Evolutionary conservation across 2,888 invertebrate genomes (phyloP).

Genomic region (Limnephilus lunatus): DNA sequence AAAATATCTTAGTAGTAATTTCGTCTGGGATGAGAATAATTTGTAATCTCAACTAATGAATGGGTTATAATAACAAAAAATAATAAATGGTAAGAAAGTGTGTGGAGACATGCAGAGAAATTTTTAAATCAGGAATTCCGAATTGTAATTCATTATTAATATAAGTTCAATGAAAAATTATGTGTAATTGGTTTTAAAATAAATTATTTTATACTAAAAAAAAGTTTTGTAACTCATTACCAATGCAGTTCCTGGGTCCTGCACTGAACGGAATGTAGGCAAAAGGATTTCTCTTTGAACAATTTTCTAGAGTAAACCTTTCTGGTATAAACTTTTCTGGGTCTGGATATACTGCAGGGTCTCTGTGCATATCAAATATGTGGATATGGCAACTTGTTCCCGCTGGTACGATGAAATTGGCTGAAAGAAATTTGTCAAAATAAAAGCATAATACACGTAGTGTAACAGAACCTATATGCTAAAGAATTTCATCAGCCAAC

Average conservation of each 20-base stretch:
- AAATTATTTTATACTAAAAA: too few relatives aligned
- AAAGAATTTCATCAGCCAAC: too few relatives aligned
- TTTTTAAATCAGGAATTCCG: too few relatives aligned
- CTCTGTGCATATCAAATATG: constrained; percentile 59
- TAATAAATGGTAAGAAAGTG: too few relatives aligned
- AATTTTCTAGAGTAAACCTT: constrained; percentile 63
- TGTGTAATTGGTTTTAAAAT: too few relatives aligned
- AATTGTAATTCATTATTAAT: too few relatives aligned
- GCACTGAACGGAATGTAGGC: constrained; percentile 65
- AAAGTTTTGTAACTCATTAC: constrained; percentile 41
- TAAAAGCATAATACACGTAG: not conserved
- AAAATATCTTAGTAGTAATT: too few relatives aligned
- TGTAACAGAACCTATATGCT: not conserved
- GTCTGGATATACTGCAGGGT: constrained; percentile 62
- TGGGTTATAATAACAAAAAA: too few relatives aligned
- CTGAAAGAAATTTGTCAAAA: constrained; percentile 43
- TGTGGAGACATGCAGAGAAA: too few relatives aligned
- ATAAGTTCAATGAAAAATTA: too few relatives aligned
- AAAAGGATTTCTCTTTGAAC: constrained; percentile 61
- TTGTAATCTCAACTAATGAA: too few relatives aligned
- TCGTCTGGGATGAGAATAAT: too few relatives aligned
- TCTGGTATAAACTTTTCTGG: constrained; percentile 66
- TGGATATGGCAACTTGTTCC: constrained; percentile 50
- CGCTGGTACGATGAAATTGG: constrained; percentile 47
- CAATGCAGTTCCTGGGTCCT: constrained; percentile 66